phyloP scores from a whole-genome alignment of 2,888 invertebrate species.

The Schizotus pectinicornis region DNA sequence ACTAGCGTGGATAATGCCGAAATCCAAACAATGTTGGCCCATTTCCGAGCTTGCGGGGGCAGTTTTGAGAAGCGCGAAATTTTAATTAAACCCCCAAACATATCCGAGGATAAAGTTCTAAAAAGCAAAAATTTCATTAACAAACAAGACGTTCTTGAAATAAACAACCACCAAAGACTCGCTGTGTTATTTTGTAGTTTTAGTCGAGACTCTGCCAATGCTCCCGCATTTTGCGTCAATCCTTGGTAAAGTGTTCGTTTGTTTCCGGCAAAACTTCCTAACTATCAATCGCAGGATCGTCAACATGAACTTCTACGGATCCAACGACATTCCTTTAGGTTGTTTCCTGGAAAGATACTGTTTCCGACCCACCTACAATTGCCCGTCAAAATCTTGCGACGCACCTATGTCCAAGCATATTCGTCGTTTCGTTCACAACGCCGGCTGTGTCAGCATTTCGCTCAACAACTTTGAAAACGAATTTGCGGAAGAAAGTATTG shows the following conservation, averaged over 20 bases:
- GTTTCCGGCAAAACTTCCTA: constrained; percentile 11
- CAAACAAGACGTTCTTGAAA: constrained; percentile 73
- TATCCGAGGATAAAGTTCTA: constrained; percentile 42
- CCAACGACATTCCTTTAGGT: constrained; percentile 93
- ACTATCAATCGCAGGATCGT: constrained; percentile 69
- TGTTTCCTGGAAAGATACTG: constrained; percentile 93
- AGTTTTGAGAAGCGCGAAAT: constrained; percentile 57
- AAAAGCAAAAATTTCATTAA: constrained; percentile 39
- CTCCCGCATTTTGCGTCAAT: constrained; percentile 88
- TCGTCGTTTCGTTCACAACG: constrained; percentile 88
- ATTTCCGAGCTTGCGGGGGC: constrained; percentile 87
- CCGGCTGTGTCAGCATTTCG: constrained; percentile 84
- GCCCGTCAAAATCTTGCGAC: constrained; percentile 79
- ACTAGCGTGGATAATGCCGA: constrained; percentile 68
- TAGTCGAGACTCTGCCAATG: constrained; percentile 75
- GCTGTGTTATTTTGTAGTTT: constrained; percentile 91
- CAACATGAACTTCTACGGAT: constrained; percentile 94
- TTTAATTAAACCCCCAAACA: constrained; percentile 35
- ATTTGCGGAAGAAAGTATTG: constrained; percentile 64
- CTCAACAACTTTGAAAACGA: constrained; percentile 65
- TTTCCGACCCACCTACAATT: constrained; percentile 83
- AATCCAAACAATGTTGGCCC: constrained; percentile 76
- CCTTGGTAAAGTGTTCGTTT: constrained; percentile 71
- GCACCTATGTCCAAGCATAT: constrained; percentile 88
- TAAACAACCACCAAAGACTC: constrained; percentile 83